Evolutionary conservation across 2,113 vertebrate species (phyloP).

Genomic region (Trichechus manatus): DNA sequence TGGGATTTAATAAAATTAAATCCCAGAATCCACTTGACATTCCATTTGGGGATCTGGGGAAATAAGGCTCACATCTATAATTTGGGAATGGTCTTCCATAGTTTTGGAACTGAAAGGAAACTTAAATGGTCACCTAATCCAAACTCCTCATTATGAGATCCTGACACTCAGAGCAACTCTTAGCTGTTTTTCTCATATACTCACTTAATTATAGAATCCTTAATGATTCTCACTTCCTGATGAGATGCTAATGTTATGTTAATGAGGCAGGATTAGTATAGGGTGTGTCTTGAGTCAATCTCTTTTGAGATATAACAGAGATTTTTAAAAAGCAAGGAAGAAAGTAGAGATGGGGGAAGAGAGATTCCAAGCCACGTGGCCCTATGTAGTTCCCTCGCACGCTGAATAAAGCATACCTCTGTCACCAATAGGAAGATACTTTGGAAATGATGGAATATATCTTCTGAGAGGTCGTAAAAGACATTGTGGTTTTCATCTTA

Average conservation of each 20-base stretch:
- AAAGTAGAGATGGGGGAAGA: too few species aligned
- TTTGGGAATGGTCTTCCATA: background rate
- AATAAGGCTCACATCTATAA: background rate
- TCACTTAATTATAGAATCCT: background rate
- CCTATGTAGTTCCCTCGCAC: background rate
- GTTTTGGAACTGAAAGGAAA: conserved; percentile 38
- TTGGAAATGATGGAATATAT: background rate
- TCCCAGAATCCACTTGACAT: conserved; percentile 21
- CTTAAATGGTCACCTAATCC: background rate
- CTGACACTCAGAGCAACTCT: background rate
- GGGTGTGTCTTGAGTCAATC: too few species aligned
- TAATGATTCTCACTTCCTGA: background rate
- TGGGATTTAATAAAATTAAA: conserved; percentile 51
- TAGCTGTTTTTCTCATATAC: background rate
- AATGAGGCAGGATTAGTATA: too few species aligned
- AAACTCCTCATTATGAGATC: conserved; percentile 33
- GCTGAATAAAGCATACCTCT: background rate
- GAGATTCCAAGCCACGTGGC: background rate
- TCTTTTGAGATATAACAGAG: too few species aligned
- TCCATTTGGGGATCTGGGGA: conserved; percentile 21
- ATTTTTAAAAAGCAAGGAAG: too few species aligned
- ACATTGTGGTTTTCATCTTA: background rate
- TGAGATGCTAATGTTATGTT: too few species aligned
- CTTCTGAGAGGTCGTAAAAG: background rate
- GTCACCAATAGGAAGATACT: background rate